Conservation (phyloP, 2,888 invertebrate species). For the Oithona nana region DNA sequence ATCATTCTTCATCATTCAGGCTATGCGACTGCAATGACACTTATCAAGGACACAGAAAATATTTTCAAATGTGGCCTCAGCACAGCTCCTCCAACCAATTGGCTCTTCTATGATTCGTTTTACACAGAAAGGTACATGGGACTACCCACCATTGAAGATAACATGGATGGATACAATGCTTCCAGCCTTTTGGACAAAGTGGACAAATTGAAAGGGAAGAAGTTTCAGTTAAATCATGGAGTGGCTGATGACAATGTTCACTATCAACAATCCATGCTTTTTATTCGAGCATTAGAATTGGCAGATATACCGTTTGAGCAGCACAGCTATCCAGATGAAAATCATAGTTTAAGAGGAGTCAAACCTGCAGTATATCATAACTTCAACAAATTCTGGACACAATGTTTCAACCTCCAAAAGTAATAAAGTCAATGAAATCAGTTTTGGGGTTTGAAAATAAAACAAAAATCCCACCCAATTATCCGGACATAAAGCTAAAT, state of each 20-base stretch:
- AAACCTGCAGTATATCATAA: neutral
- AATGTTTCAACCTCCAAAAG: neutral
- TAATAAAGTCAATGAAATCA: no score
- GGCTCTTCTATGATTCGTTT: slow-evolving; percentile 79
- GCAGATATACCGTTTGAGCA: slow-evolving; percentile 13
- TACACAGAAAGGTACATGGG: slow-evolving; percentile 81
- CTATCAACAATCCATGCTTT: slow-evolving; percentile 64
- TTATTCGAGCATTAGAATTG: slow-evolving; percentile 34
- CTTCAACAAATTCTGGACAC: neutral
- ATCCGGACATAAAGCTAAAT: no score
- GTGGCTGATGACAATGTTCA: slow-evolving; percentile 68
- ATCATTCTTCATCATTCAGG: no score
- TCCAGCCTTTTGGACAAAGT: slow-evolving; percentile 59
- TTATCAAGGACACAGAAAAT: slow-evolving; percentile 54
- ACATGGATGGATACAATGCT: slow-evolving; percentile 48
- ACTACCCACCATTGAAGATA: slow-evolving; percentile 40
- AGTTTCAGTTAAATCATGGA: slow-evolving; percentile 48
- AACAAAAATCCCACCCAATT: no score
- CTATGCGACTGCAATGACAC: slow-evolving; percentile 64
- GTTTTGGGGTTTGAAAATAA: no score
- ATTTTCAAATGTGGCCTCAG: slow-evolving; percentile 87
- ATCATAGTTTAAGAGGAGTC: slow-evolving; percentile 41
- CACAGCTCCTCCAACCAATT: slow-evolving; percentile 85
- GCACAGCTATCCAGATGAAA: slow-evolving; percentile 72
- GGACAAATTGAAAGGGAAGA: slow-evolving; percentile 46